Base-by-base conservation (phyloP, 2,113 vertebrate species). In the Triplophysa tibetana region DNA sequence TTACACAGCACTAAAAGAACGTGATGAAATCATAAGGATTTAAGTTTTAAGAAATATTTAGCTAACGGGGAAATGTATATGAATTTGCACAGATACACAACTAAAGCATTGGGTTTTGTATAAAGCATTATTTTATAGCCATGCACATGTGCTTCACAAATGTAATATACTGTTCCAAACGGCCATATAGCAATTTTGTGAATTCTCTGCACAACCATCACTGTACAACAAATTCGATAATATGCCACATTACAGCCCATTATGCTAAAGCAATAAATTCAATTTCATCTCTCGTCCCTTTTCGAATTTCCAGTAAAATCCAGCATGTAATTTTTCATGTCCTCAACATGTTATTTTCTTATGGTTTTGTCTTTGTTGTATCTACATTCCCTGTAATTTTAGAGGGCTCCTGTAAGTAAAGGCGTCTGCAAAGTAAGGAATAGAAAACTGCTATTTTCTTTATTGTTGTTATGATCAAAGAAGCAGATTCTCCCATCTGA, bases 321-420 rank as follows among this genome's bases (percentile, higher is more conserved):
- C 83, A 88, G 61, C 82, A 43, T 90, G 87, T 90, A 87, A 90
- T 92, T 91, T 90, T 69, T 84, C 82, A 82, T 87, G 83, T 86
- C 77, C 82, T 86, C 82, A 90, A 87, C 87, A 48, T 91, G 88
- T 90, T 87, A 92, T 91, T 92, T 90, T 83, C 83, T 86, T 87
- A 86, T 69, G 86, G 88, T 90, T 89, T 85, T 88, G 89, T 90
- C 88, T 89, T 88, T 87, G 86, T 75, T 80, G 87, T 83, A 81
- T 74, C 82, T 72, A 76, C 81, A 77, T 81, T 80, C 87, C 89
- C 90, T 92, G 89, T 92, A 90, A 92, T 92, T 92, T 91, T 79
- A 83, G 84, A 81, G 85, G 88, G 85, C 89, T 84, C 81, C 86
- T 83, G 76, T 88, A 90, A 93, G 89, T 89, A 85, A 81, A 69